Percentiles rank a stretch among this genome's conserved stretches.
Conservation (phyloP, 2,888 invertebrate genomes). For the Diarsia dahlii region DNA sequence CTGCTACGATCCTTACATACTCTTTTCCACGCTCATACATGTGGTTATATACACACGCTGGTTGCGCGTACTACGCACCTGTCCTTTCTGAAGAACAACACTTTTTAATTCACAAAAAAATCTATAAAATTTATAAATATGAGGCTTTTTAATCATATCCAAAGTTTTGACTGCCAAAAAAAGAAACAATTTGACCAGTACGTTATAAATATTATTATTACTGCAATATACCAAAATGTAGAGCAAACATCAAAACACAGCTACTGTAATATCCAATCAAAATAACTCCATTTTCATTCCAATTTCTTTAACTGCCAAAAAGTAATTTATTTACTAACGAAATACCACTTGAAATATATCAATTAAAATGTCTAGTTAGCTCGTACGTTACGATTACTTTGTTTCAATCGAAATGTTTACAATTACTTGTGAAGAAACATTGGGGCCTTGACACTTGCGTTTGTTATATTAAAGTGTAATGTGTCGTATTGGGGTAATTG, state of each 20-base stretch:
- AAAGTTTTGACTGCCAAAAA: background rate
- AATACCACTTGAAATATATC: constrained; percentile 44
- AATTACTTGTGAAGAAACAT: constrained; percentile 45
- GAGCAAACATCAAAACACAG: background rate
- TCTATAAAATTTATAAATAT: background rate
- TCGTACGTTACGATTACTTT: constrained; percentile 4
- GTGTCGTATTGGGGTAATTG: constrained; percentile 57
- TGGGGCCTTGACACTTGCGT: constrained; percentile 53
- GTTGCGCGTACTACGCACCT: too few relatives aligned
- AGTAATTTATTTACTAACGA: constrained; percentile 19
- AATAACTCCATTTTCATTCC: constrained; percentile 8
- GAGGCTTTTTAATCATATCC: background rate
- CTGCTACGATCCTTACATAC: too few relatives aligned
- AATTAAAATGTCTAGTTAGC: constrained; percentile 52
- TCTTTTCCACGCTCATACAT: too few relatives aligned
- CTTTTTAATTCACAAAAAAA: background rate
- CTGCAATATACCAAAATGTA: background rate
- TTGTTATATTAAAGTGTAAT: constrained; percentile 55
- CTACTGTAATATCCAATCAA: constrained; percentile 5
- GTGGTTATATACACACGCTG: too few relatives aligned
- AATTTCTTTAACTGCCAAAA: constrained; percentile 40
- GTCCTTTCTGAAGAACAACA: too few relatives aligned
- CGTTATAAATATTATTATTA: too few relatives aligned
- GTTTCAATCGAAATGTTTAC: constrained; percentile 12
- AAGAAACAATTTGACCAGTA: too few relatives aligned